A percentile compares a stretch with the other conserved stretches of the same genome.
These are phyloP conservation scores for Lasaia peninsularis DNA, from an alignment of 1,140 invertebrate species.

Conservation along the genomic window DNA sequence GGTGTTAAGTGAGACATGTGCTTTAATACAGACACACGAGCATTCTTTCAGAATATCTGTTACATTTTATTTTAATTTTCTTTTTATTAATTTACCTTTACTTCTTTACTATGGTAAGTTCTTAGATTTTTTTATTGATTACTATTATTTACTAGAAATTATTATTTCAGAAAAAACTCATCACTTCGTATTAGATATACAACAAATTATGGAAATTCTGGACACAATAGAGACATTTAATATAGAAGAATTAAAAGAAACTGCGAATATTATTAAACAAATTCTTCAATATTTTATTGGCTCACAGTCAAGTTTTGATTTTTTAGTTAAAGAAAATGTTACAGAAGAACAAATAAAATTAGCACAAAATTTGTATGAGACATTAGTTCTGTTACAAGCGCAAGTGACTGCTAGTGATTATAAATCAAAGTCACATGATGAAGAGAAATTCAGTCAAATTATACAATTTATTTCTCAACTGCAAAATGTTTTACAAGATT, in stretches of 20 bases:
- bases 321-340: constrained; percentile 1
- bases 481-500: background rate
- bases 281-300: background rate
- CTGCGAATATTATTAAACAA: background rate
- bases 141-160: no score
- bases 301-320: background rate
- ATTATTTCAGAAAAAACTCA: constrained; percentile 21
- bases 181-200: background rate
- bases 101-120: no score
- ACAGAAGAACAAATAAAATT: background rate
- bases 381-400: background rate
- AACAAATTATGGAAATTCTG: background rate
- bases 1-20: no score
- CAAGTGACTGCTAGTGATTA: background rate
- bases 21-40: no score
- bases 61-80: no score
- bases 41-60: no score
- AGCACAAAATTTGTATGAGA: background rate
- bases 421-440: background rate
- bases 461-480: background rate
- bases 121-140: no score
- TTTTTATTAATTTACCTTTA: no score
- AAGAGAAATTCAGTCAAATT: background rate
- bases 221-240: background rate
- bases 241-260: background rate